phyloP scores from a whole-genome alignment of 2,888 invertebrate species.

The Suillia variegata region DNA sequence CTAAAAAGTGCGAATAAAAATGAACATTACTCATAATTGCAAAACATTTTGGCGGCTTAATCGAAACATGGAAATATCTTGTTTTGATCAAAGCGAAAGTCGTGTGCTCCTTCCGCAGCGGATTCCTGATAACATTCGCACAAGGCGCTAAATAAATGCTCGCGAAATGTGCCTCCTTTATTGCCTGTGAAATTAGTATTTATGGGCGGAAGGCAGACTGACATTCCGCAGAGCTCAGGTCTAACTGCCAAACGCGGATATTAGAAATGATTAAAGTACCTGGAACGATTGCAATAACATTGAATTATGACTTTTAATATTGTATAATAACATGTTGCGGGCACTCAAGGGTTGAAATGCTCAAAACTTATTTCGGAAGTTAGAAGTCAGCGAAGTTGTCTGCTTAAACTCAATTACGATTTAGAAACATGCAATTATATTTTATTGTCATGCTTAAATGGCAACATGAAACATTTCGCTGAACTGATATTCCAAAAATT shows the following conservation, averaged over 20 bases:
- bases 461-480: conserved; percentile 18
- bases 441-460: conserved; percentile 51
- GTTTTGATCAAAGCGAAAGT: conserved; percentile 19
- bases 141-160: background rate
- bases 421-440: conserved; percentile 41
- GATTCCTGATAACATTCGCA: no score
- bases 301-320: conserved; percentile 56
- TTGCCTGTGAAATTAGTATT: conserved; percentile 62
- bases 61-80: conserved; percentile 21
- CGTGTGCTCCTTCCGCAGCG: conserved; percentile 8
- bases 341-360: no score
- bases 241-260: conserved; percentile 40
- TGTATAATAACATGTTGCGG: conserved; percentile 18
- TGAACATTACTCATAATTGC: conserved; percentile 17
- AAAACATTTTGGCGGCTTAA: conserved; percentile 14
- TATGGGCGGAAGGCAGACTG: conserved; percentile 43
- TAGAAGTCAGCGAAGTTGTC: no score
- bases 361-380: no score
- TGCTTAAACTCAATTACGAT: background rate
- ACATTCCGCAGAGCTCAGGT: background rate
- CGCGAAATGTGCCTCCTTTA: conserved; percentile 54
- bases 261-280: conserved; percentile 57
- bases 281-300: conserved; percentile 58
- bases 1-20: background rate
- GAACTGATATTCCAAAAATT: no score